Percentiles rank a stretch among this genome's conserved stretches.
These are phyloP conservation scores for Nasonia giraulti DNA, from an alignment of 1,140 invertebrate species.

Conservation along the genomic window DNA sequence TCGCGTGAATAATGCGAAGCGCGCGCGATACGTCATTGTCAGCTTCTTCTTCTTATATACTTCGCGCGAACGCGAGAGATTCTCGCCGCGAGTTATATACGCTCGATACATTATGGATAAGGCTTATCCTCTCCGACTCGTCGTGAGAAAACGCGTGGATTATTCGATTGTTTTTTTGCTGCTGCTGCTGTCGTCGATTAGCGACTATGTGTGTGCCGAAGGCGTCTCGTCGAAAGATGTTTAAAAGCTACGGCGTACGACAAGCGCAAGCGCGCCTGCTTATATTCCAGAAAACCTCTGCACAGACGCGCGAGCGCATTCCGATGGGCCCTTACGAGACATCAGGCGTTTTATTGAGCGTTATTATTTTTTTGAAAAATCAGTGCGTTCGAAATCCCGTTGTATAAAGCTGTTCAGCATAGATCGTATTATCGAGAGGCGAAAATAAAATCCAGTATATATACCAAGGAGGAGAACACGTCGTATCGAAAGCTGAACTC, in stretches of 20 bases:
- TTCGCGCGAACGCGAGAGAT: no score
- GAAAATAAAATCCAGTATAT: constrained; percentile 13
- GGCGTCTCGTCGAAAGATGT: not conserved
- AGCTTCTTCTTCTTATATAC: not conserved
- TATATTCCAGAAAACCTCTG: no score
- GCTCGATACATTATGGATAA: constrained; percentile 34
- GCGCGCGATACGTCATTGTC: constrained; percentile 39
- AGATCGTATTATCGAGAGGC: no score
- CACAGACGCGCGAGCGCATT: constrained; percentile 23
- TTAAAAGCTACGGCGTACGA: not conserved
- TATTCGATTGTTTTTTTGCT: no score
- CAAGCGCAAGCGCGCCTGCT: not conserved
- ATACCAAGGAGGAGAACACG: constrained; percentile 56
- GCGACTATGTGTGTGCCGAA: no score
- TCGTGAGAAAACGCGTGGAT: no score
- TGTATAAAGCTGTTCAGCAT: no score
- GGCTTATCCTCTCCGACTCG: not conserved
- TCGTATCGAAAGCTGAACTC: constrained; percentile 61
- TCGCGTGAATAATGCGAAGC: no score
- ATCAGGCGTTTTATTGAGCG: no score
- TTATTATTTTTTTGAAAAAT: no score
- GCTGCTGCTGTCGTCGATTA: no score
- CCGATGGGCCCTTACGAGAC: not conserved
- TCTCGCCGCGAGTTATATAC: not conserved
- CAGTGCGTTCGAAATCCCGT: not conserved